Base-by-base conservation (phyloP, 1,140 invertebrate species). In the Hypsibius dujardini region DNA sequence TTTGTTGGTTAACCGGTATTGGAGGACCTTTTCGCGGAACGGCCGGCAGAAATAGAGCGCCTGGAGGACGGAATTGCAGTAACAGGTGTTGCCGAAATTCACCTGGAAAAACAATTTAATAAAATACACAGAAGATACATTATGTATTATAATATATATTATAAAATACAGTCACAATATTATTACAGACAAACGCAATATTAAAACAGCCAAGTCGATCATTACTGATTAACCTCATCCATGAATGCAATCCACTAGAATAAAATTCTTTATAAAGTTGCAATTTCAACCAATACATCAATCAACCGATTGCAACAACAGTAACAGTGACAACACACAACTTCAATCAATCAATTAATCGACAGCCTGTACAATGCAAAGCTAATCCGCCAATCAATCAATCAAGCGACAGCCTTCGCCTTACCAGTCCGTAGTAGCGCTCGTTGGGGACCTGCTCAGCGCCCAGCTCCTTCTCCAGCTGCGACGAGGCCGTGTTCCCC, bases 21-120 rank as follows among this genome's bases (percentile, higher is more conserved):
- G 92, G 70, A 99, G 82, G 46, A 99, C 94, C 82, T 92, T 96
- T 77, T 99, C 95, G 79, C 96, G 85, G 79, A 99, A 98, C 73
- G 95, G 95, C 78, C 92, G 89, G 81, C 96, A 99, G 80, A 98
- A 99, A 79, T 98, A 99, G 71, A 99, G 83, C 40, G 96, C 96
- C 86, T 99, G 96, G 71, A 99, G 83, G 71, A 99, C 96, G 59
- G 94, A 98, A 82, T 99, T 99, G 79, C 93, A 96, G 78, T 99
- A 99, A 81, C 96, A 99, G 7, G 96, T 99, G 82, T 99, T 99
- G 71, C 96, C 96, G 86, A 99, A 99, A 92, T 96, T 82, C 75
- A 88, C 62, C 62, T 67, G n/a, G n/a, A 56, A 56, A n/a, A n/a
- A n/a, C n/a, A n/a, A n/a, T n/a, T n/a, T n/a, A n/a, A n/a, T n/a